Conservation (phyloP, 2,113 vertebrate genomes). For the Myrmecobius fasciatus region DNA sequence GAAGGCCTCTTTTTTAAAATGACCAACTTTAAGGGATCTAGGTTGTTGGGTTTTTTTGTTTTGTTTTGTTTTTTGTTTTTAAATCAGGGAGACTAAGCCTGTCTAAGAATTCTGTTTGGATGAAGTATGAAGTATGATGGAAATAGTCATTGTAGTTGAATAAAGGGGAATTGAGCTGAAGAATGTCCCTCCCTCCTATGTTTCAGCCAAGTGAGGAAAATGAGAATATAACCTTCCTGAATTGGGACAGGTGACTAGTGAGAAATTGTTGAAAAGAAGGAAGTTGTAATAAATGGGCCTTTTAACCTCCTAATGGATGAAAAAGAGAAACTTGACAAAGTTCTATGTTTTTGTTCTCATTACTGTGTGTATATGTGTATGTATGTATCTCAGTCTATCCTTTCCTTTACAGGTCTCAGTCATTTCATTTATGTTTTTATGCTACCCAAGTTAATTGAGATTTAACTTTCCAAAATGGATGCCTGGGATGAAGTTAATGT, state of each 20-base stretch:
- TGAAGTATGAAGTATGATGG: background rate
- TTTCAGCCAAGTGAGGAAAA: background rate
- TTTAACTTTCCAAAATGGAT: background rate
- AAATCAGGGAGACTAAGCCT: background rate
- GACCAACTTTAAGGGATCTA: background rate
- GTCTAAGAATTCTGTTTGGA: background rate
- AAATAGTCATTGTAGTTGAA: background rate
- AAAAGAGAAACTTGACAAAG: background rate
- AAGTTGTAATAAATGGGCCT: background rate
- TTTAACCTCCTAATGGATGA: background rate
- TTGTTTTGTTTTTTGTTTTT: background rate
- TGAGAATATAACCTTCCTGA: background rate
- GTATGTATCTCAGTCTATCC: background rate
- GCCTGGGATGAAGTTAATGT: background rate
- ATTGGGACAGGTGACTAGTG: background rate
- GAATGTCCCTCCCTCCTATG: background rate
- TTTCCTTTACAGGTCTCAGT: background rate
- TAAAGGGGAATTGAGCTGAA: background rate
- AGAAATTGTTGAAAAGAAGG: background rate
- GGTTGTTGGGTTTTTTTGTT: background rate
- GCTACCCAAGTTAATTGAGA: background rate
- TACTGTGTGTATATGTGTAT: background rate
- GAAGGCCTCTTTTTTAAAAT: background rate
- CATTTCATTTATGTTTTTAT: background rate
- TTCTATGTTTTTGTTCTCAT: background rate